Evolutionary conservation across 2,113 vertebrate genomes (phyloP).

Genomic region (Ramphastos sulfuratus): DNA sequence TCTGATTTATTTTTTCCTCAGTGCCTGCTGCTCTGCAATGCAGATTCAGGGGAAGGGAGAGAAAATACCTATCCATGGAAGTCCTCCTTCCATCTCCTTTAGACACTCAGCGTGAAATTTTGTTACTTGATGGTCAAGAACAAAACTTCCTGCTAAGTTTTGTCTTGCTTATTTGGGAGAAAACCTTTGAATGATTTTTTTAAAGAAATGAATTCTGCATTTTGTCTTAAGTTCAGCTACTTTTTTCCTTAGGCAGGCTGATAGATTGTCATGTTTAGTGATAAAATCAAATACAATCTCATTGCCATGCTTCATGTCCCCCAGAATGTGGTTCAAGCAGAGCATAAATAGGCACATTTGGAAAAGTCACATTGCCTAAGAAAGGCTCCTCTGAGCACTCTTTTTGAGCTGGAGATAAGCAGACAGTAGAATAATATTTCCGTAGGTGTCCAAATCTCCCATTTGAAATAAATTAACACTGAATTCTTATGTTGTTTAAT

Average conservation of each 20-base stretch:
- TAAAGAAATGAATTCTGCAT: background rate
- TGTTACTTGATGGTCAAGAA: background rate
- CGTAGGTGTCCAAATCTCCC: background rate
- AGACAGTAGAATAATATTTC: background rate
- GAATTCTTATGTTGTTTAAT: background rate
- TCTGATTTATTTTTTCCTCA: background rate
- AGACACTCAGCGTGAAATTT: background rate
- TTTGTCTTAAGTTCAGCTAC: background rate
- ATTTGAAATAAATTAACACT: background rate
- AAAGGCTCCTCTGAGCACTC: background rate
- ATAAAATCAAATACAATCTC: background rate
- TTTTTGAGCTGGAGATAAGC: background rate
- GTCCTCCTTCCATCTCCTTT: background rate
- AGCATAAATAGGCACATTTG: background rate
- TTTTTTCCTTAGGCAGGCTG: background rate
- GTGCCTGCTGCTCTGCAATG: background rate
- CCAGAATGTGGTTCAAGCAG: background rate
- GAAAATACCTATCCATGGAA: background rate
- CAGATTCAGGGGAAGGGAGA: background rate
- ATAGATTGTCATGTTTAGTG: fast-evolving
- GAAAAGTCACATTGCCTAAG: background rate
- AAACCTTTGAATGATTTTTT: background rate
- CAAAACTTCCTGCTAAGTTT: background rate
- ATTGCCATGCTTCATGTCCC: fast-evolving
- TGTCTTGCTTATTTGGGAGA: background rate